Percentiles rank a stretch among this genome's conserved stretches.
These are phyloP conservation scores for Platalea minor DNA, from an alignment of 2,797 vertebrate genomes.

Conservation along the genomic window DNA sequence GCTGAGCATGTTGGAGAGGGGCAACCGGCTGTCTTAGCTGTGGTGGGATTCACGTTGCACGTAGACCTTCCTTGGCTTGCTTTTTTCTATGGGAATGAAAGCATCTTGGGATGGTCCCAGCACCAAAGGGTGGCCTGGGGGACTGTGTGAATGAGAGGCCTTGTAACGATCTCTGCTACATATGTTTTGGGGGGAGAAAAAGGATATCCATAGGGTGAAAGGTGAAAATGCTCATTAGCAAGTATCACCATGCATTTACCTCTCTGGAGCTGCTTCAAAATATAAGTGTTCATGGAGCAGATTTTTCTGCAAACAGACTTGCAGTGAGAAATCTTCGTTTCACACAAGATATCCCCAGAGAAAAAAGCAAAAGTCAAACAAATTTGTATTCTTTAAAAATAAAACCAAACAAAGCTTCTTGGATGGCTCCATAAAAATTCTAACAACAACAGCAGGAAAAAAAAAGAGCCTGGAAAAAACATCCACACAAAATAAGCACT, in stretches of 20 bases:
- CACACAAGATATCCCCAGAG: not conserved
- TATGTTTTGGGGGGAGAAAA: not conserved
- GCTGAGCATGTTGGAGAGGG: rapidly evolving
- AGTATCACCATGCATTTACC: rapidly evolving
- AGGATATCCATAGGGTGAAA: not conserved
- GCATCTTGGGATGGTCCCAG: not conserved
- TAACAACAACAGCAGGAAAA: not conserved
- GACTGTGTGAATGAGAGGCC: not conserved
- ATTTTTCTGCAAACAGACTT: not conserved
- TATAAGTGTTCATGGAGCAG: not conserved
- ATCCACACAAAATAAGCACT: not conserved
- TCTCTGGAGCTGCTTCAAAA: not conserved
- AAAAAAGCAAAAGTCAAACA: not conserved
- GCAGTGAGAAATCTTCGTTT: not conserved
- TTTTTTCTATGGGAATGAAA: not conserved
- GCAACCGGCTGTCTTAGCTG: not conserved
- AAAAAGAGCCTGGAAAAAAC: not conserved
- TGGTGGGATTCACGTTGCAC: not conserved
- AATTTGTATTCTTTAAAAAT: not conserved
- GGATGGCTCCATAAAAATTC: not conserved
- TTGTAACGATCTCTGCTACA: not conserved
- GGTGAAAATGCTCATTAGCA: not conserved
- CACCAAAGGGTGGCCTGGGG: not conserved
- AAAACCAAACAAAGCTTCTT: not conserved
- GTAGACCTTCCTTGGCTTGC: not conserved